Base-by-base conservation (phyloP, 1,140 invertebrate species). In the Frieseomelitta varia region DNA sequence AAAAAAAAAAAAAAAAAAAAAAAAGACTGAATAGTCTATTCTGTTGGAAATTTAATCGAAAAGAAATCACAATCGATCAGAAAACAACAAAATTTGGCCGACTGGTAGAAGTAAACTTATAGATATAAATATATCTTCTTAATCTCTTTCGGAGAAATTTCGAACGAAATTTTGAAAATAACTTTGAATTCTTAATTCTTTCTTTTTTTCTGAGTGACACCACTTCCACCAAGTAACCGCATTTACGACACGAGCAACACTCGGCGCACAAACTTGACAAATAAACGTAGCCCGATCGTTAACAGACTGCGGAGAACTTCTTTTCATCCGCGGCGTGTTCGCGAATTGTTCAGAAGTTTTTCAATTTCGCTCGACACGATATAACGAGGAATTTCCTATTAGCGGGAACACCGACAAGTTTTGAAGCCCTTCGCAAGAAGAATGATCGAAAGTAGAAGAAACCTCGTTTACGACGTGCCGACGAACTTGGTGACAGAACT, bases 361-460 rank as follows among this genome's bases (percentile, higher is more conserved):
- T 79, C 47, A 79, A 68, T 79, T 58, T 71, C 34, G 21, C 4
- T 2, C 53, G 39, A 47, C 39, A 15, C 30, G 15, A 30, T 47
- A 21, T 8, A 61, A 71, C 53, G 51, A 71, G 47, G 24, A 34
- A 39, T 79, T 71, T 34, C 39, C 34, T 55, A 27, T 8, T 19
- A 69, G 17, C 21, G n/a, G 30, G 51, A 65, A 75, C 21, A 81
- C 34, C n/a, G 24, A 63, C 34, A 39, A 77, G 56, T 77, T 63
- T 61, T 10, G 51, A 47, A n/a, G 58, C 56, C 24, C 15, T 47
- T 75, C 39, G 47, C 55, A 27, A 75, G 27, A 53, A 81, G 71
- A 81, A 81, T 75, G 27, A 75, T 75, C 27, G 51, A 34, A 65
- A 47, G 27, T 74, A 55, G 71, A 74, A 30, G 27, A 34, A 51